phyloP scores from a whole-genome alignment of 2,888 invertebrate species.

The Neoaliturus tenellus region DNA sequence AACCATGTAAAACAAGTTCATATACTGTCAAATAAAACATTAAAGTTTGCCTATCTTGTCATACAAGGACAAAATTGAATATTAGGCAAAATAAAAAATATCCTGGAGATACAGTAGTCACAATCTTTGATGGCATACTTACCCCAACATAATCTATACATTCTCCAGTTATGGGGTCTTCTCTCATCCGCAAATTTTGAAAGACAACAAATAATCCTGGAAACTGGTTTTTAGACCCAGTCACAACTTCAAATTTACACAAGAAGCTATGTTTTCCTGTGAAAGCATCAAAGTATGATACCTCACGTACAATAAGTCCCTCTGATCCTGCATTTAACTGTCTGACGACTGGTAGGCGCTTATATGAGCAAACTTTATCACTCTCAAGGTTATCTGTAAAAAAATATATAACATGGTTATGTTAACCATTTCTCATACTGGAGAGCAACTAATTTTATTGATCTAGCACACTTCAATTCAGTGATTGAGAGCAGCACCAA shows the following conservation, averaged over 20 bases:
- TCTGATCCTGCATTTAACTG: slow-evolving; percentile 64
- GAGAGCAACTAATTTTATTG: too few relatives aligned
- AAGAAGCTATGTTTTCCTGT: slow-evolving; percentile 68
- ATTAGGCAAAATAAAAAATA: too few relatives aligned
- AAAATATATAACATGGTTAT: neutral
- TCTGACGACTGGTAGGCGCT: slow-evolving; percentile 12
- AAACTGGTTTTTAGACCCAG: slow-evolving; percentile 63
- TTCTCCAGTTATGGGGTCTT: slow-evolving; percentile 69
- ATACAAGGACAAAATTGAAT: too few relatives aligned
- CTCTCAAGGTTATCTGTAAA: slow-evolving; percentile 63
- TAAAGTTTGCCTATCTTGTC: too few relatives aligned
- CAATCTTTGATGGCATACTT: slow-evolving; percentile 44
- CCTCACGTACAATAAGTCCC: slow-evolving; percentile 69
- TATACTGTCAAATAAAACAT: too few relatives aligned
- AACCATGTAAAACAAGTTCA: too few relatives aligned
- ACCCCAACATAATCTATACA: slow-evolving; percentile 75
- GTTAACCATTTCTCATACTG: too few relatives aligned
- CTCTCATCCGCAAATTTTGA: slow-evolving; percentile 73
- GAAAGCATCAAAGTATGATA: slow-evolving; percentile 66
- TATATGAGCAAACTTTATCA: slow-evolving; percentile 61
- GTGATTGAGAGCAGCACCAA: too few relatives aligned
- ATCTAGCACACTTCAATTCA: too few relatives aligned
- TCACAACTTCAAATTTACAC: slow-evolving; percentile 70
- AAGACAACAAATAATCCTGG: slow-evolving; percentile 74
- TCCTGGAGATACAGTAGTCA: too few relatives aligned